Evolutionary conservation across 1,140 invertebrate species (phyloP).

Genomic region (Drosophila busckii): DNA sequence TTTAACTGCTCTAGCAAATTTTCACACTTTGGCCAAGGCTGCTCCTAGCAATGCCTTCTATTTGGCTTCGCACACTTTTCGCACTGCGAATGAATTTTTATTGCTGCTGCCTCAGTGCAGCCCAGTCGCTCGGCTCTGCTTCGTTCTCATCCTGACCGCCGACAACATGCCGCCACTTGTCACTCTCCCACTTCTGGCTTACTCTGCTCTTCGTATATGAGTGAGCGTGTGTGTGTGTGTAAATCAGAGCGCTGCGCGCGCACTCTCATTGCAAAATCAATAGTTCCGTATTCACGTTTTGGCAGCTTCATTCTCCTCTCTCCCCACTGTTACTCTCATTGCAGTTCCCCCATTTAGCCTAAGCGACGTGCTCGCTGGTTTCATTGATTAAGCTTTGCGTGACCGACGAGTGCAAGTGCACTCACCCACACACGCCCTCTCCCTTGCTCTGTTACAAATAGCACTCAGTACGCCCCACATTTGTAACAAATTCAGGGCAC

Average conservation of each 20-base stretch:
- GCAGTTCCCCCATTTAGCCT: not conserved
- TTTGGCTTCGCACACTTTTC: conserved; percentile 34
- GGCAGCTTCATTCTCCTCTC: not conserved
- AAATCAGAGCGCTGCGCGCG: conserved; percentile 66
- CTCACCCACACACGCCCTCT: not conserved
- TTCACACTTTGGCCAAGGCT: conserved; percentile 27
- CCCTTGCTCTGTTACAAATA: not conserved
- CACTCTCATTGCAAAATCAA: conserved; percentile 69
- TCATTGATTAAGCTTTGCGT: conserved; percentile 33
- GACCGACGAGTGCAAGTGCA: conserved; percentile 17
- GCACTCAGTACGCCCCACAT: conserved; percentile 4
- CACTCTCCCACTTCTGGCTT: conserved; percentile 8
- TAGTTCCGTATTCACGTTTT: conserved; percentile 62
- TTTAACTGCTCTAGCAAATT: conserved; percentile 5
- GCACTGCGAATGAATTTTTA: conserved; percentile 23
- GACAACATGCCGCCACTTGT: conserved; percentile 56
- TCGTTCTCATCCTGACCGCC: conserved; percentile 54
- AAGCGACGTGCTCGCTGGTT: not conserved
- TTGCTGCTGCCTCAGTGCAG: conserved; percentile 8
- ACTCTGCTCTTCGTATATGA: too few relatives aligned
- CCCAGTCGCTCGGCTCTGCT: conserved; percentile 27
- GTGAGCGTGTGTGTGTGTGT: too few relatives aligned
- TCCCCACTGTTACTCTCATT: not conserved
- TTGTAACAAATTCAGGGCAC: conserved; percentile 10
- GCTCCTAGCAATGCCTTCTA: conserved; percentile 16